These are phyloP conservation scores for Lanius ludovicianus DNA, from an alignment of 2,113 vertebrate species.

Conservation along the genomic window DNA sequence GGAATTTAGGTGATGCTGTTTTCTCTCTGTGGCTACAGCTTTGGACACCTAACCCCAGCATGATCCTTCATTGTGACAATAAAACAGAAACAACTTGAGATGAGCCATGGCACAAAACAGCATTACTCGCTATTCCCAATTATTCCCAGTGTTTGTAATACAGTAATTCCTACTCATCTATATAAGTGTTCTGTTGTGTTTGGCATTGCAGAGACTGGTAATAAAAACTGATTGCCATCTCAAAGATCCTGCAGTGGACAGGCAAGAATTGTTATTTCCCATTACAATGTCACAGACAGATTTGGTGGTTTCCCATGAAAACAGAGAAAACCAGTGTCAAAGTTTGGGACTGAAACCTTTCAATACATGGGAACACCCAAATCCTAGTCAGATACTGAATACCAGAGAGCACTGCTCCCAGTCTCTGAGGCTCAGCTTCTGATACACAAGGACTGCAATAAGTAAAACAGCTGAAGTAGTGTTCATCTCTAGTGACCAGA, in stretches of 20 bases:
- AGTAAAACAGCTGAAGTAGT: background rate
- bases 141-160: background rate
- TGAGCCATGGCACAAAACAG: background rate
- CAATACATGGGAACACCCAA: background rate
- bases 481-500: background rate
- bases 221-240: background rate
- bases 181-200: background rate
- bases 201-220: background rate
- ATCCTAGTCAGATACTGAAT: background rate
- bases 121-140: background rate
- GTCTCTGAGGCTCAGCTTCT: background rate
- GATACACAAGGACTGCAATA: background rate
- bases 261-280: background rate
- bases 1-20: background rate
- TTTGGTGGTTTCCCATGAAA: background rate
- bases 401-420: background rate
- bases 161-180: background rate
- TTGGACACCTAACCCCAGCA: background rate
- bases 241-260: background rate
- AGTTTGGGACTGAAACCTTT: background rate
- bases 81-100: background rate
- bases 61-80: background rate
- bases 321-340: background rate
- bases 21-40: background rate
- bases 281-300: background rate